phyloP scores from a whole-genome alignment of 2,888 invertebrate species.

The Megamerina dolium region DNA sequence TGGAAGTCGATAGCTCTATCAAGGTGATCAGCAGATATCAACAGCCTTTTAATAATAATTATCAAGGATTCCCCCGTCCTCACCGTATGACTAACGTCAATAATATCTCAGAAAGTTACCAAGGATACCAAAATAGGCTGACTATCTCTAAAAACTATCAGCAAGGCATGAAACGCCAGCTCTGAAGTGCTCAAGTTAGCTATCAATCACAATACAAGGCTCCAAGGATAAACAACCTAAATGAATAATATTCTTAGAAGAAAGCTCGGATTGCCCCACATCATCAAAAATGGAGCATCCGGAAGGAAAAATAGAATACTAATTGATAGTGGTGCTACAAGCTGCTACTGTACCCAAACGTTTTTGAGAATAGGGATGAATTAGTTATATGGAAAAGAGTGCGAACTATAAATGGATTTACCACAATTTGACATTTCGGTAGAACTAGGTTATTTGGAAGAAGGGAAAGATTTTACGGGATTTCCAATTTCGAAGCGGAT shows the following conservation, averaged over 20 bases:
- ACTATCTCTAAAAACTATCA: too few species aligned
- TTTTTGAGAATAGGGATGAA: neutral
- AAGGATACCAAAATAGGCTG: too few species aligned
- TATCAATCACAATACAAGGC: neutral
- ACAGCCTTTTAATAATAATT: too few species aligned
- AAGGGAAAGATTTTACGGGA: constrained; percentile 8
- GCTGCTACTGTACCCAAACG: neutral
- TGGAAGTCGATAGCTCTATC: too few species aligned
- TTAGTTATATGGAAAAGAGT: neutral
- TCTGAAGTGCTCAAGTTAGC: neutral
- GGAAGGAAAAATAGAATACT: neutral
- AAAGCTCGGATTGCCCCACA: constrained; percentile 1
- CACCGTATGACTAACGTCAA: too few species aligned
- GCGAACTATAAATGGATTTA: too few species aligned
- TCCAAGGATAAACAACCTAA: constrained; percentile 1
- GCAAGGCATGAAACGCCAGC: too few species aligned
- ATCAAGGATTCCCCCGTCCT: too few species aligned
- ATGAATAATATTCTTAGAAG: neutral
- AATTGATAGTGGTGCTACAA: constrained; percentile 2
- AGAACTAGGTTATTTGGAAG: constrained; percentile 2
- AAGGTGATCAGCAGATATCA: too few species aligned
- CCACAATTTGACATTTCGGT: constrained; percentile 1
- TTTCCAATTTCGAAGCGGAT: constrained; percentile 4
- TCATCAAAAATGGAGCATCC: too few species aligned
- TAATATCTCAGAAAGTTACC: too few species aligned